Base-by-base conservation (phyloP, 2,797 vertebrate species). In the Gambusia yucatana region DNA sequence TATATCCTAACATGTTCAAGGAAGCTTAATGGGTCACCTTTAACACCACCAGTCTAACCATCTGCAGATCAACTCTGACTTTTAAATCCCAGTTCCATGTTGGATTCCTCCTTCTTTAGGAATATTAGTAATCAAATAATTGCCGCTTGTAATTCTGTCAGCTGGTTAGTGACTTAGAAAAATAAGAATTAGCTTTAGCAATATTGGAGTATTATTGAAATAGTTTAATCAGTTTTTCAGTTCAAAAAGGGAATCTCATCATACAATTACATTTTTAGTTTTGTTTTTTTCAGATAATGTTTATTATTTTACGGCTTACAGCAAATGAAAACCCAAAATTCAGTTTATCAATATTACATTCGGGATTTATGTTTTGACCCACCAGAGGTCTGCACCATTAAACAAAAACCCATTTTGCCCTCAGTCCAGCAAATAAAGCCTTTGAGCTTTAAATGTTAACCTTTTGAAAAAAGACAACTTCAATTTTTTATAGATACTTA, bases 101-200 rank as follows among this genome's bases (percentile, higher is more conserved):
- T 84, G 52, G 72, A 80, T 75, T 46, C 76, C 65, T 78, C 76
- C 59, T 72, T 73, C 8, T 50, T 36, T 72, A 65, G 30, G 71
- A 65, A 63, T 76, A 84, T 76, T 30, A 82, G 76, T 57, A 77
- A 86, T 82, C 11, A 78, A 76, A 72, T 59, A 48, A 84, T 52
- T 1, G 44, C 82, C 82, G 74, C 79, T 80, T 73, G 82, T 84
- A 84, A 75, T 81, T 84, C 73, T 79, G 78, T n/a, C 88, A 79
- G 63, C 86, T 73, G 79, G 87, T 84, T 83, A 76, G 87, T 86
- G 86, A 79, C 71, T 85, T 86, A 84, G 84, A 88, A 16, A 86
- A 85, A 77, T 89, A 84, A 69, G 2, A 59, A 87, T 84, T 84
- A 92, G 83, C 83, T 84, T 43, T 78, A 83, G 83, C 81, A 70